These are phyloP conservation scores for Dimorphilus gyrociliatus DNA, from an alignment of 2,888 invertebrate species.

Conservation along the genomic window DNA sequence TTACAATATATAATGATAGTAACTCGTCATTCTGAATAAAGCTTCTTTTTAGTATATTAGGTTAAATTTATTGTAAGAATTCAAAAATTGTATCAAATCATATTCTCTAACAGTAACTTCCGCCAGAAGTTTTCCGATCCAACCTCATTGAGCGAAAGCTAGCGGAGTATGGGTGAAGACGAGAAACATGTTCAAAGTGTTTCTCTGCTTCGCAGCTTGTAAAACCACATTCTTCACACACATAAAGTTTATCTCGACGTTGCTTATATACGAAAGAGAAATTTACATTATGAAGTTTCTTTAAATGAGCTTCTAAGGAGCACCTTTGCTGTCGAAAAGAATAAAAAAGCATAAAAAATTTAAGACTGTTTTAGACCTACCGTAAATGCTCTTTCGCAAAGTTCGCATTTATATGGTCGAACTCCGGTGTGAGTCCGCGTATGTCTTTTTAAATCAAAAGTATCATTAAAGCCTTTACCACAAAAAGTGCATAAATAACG, in stretches of 20 bases:
- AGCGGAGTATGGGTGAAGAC: conserved; percentile 26
- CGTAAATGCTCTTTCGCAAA: conserved; percentile 98
- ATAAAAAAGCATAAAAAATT: too few species aligned
- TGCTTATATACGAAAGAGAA: conserved; percentile 96
- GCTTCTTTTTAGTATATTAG: too few species aligned
- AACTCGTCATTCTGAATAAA: too few species aligned
- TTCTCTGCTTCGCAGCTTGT: conserved; percentile 89
- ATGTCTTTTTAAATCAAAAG: conserved; percentile 95
- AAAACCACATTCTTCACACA: conserved; percentile 98
- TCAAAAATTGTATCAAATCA: too few species aligned
- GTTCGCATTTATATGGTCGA: conserved; percentile 90
- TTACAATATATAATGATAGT: too few species aligned
- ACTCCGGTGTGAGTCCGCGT: conserved; percentile 97
- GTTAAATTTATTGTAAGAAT: too few species aligned
- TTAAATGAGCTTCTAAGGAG: conserved; percentile 89
- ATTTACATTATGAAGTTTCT: conserved; percentile 90
- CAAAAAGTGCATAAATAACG: conserved; percentile 97
- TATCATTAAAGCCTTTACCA: conserved; percentile 99
- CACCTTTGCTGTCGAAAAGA: too few species aligned
- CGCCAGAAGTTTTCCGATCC: too few species aligned
- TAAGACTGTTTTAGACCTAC: too few species aligned
- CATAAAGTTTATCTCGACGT: conserved; percentile 91
- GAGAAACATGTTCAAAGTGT: conserved; percentile 84
- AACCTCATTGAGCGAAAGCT: too few species aligned
- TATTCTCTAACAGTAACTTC: too few species aligned